Conservation (phyloP, 2,797 vertebrate genomes). For the Urosaurus nigricauda region DNA sequence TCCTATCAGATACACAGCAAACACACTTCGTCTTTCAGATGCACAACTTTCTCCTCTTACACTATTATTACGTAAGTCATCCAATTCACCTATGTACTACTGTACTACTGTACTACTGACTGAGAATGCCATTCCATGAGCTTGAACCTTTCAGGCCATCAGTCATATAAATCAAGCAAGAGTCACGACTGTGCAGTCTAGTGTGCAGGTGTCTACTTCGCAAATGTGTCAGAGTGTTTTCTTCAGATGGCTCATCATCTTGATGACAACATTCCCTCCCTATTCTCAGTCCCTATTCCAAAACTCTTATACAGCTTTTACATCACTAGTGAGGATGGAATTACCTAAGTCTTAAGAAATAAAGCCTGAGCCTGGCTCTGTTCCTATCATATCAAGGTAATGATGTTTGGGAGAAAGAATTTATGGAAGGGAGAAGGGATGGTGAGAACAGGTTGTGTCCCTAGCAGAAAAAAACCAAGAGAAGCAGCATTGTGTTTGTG, state of each 20-base stretch:
- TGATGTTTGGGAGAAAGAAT: background rate
- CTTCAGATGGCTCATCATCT: background rate
- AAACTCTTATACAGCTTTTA: background rate
- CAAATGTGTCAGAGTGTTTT: background rate
- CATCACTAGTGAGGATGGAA: background rate
- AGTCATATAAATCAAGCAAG: background rate
- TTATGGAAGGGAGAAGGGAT: background rate
- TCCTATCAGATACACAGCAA: rapidly evolving
- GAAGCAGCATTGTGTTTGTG: background rate
- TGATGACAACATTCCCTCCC: background rate
- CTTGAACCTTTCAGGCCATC: rapidly evolving
- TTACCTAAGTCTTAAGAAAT: background rate
- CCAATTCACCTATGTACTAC: rapidly evolving
- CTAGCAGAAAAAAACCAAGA: background rate
- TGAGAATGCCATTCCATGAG: background rate
- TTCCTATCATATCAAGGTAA: background rate
- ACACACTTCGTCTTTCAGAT: rapidly evolving
- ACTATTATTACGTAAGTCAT: rapidly evolving
- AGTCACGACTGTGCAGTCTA: background rate
- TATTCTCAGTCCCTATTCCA: background rate
- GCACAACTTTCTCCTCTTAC: no score
- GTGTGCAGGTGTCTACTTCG: background rate
- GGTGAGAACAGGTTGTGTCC: background rate
- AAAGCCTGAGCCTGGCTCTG: background rate
- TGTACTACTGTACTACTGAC: rapidly evolving